These are phyloP conservation scores for Lepus europaeus DNA, from an alignment of 2,113 vertebrate genomes.

Conservation along the genomic window DNA sequence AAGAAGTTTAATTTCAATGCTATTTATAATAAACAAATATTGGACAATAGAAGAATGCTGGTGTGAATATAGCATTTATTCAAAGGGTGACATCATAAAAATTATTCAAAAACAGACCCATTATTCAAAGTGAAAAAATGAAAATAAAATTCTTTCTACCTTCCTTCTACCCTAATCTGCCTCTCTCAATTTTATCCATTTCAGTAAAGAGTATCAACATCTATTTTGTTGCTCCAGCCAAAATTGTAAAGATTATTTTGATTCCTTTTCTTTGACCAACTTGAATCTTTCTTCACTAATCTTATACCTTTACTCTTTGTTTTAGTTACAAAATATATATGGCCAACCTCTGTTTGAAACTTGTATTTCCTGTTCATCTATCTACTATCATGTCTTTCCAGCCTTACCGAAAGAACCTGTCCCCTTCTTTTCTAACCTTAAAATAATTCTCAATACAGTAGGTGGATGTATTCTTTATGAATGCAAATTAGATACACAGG, in stretches of 20 bases:
- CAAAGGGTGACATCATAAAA: neutral
- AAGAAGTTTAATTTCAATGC: neutral
- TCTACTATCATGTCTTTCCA: neutral
- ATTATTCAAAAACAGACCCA: neutral
- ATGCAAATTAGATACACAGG: constrained; percentile 19
- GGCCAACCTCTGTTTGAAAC: neutral
- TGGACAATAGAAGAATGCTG: neutral
- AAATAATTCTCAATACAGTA: constrained; percentile 33
- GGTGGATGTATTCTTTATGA: neutral
- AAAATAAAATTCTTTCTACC: neutral
- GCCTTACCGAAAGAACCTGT: neutral
- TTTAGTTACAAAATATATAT: neutral
- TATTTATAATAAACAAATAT: neutral
- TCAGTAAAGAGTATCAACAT: neutral
- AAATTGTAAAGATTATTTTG: neutral
- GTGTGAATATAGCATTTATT: neutral
- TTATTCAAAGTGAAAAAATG: neutral
- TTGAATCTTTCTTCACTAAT: too few relatives aligned
- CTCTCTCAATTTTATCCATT: neutral
- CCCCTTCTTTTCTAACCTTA: neutral
- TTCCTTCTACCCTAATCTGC: neutral
- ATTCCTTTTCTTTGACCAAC: neutral
- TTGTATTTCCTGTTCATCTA: neutral
- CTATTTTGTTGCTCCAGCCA: neutral
- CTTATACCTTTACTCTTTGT: neutral